phyloP scores from a whole-genome alignment of 2,113 vertebrate species.

The Gnathonemus echidnorhynchus region DNA sequence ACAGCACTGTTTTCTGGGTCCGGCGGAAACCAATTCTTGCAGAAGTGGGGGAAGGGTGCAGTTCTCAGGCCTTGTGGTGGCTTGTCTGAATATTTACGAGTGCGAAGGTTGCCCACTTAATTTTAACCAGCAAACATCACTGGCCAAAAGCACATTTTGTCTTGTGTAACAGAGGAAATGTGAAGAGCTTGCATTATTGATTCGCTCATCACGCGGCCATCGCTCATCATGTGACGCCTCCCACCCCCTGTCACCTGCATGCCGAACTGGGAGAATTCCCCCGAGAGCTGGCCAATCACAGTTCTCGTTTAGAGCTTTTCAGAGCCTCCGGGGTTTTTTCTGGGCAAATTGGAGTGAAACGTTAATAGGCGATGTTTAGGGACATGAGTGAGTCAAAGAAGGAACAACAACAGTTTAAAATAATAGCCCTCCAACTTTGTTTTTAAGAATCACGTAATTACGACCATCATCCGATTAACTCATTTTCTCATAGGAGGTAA shows the following conservation, averaged over 20 bases:
- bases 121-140: neutral
- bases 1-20: neutral
- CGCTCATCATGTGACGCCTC: neutral
- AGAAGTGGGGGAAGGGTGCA: neutral
- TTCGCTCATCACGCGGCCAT: neutral
- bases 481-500: neutral
- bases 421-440: neutral
- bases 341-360: neutral
- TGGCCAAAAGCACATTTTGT: neutral
- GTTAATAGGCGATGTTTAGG: neutral
- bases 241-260: neutral
- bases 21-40: neutral
- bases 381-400: neutral
- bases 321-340: neutral
- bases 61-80: neutral
- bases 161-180: neutral
- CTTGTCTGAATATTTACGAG: neutral
- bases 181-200: conserved; percentile 20
- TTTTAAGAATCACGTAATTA: conserved; percentile 5
- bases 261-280: neutral
- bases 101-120: neutral
- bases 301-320: neutral
- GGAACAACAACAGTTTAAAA: neutral
- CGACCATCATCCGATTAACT: neutral
- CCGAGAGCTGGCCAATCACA: neutral